Evolutionary conservation across 2,797 vertebrate genomes (phyloP), one percentile per base, ranked within the genome.

Genomic region (Champsocephalus gunnari): DNA sequence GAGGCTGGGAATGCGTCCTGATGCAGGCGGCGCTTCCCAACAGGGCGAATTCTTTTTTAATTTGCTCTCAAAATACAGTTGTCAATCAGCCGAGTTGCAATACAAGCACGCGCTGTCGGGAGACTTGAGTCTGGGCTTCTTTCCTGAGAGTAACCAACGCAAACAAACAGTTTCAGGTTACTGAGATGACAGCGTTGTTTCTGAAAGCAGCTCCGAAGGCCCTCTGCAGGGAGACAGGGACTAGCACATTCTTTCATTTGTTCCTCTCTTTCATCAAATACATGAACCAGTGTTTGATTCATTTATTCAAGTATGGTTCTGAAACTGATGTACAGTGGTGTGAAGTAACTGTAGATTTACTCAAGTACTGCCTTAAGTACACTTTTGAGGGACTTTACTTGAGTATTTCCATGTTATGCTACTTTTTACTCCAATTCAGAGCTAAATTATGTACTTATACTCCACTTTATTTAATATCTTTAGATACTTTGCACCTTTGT

Each of bases 1-100:
- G 59, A 71, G 78, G 56, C 45, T 11, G 55, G 66, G 73, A 79
- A 71, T 72, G 75, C 0, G 51, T 74, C 57, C 62, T 0, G 14
- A 73, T 65, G 74, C 66, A 73, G 68, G 14, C 21, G 6, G 44
- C 16, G 10, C 32, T 67, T 16, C 75, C 73, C 68, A 45, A n/a
- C 61, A 12, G 77, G 28, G 64, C 32, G n/a, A 44, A 41, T 74
- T 60, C 3, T 57, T 69, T 69, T 66, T 54, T 49, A 87, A 75
- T 92, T 93, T 88, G 60, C 79, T 91, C 79, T 91, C 77, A 77
- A 90, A 93, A 90, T 86, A 89, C 73, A 61, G 75, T 68, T 79
- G 84, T 92, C 88, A 89, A 67, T 92, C 89, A 91, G 44, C 19
- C 14, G 7, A n/a, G 77, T 60, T 11, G 9, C 34, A 54, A 41